Evolutionary conservation across 2,797 vertebrate species (phyloP), one percentile per base, ranked within the genome.

Genomic region (Catamblyrhynchus diadema): DNA sequence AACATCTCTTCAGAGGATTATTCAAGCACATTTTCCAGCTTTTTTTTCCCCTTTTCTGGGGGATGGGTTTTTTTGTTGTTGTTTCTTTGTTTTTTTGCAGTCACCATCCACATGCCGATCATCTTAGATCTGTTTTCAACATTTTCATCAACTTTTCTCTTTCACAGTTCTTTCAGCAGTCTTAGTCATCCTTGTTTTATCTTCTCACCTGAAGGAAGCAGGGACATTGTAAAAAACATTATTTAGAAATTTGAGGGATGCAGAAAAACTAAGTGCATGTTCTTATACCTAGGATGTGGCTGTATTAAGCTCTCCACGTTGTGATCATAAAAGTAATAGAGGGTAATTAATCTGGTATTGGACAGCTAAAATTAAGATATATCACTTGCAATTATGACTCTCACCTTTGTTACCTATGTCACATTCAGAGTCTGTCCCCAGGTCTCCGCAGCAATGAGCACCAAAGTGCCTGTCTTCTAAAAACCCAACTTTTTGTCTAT

Each of bases 41-140:
- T n/a, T 61, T 41, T 56, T 7, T 3, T 2, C 8, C 9, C 6
- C 2, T 11, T 42, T 17, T 61, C 30, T 41, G 6, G 4, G 3
- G 4, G 14, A 4, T 14, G 7, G 2, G 24, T 2, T 21, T 59
- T 35, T 45, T 45, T 18, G 2, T 2, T 1, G 53, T 9, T 27
- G 37, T 41, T 41, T 15, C 3, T 56, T 56, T 39, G 54, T 16
- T 57, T 39, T 48, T 2, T 1, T 48, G 18, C 15, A 41, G 15
- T 39, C 41, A 57, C 20, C 6, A n/a, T 77, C 15, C 8, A 24
- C 6, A 27, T 20, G 28, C 7, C 62, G 25, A 48, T 54, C n/a
- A 59, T 14, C n/a, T 56, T 70, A 79, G n/a, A 37, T 16, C 3
- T 22, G 4, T 70, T 65, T 80, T 77, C 67, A 66, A 5, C 6